Base-by-base conservation (phyloP, 2,113 vertebrate genomes). In the Trichechus manatus region DNA sequence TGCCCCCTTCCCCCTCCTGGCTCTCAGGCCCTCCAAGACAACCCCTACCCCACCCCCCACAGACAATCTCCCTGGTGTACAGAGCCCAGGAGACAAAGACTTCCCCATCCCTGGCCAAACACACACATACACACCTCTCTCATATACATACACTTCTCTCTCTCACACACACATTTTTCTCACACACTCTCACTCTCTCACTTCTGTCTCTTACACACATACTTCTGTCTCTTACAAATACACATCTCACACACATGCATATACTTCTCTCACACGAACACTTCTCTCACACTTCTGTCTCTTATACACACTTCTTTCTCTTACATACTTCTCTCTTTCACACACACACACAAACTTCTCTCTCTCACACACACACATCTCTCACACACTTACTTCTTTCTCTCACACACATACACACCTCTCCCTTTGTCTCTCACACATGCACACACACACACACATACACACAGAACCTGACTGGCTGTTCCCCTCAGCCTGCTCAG, bases 71-170 rank as follows among this genome's bases (percentile, higher is more conserved):
- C 75, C 53, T 50, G 13, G 36, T 42, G 23, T 53, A 42, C 22
- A 42, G 19, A 92, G 53, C 39, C 86, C 81, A 74, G 61, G 72
- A 91, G 70, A 98, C 94, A 97, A 96, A 97, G 83, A 13, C 27
- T 59, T 36, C 80, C 74, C 80, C n/a, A 70, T 31, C 64, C 64
- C 29, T 44, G 61, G 39, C 19, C 56, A 81, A 44, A 64, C 9
- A 70, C 22, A 66, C 68, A 66, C 29, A 59, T 39, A 36, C 59
- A 53, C 29, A 15, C 33, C 53, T 17, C 13, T 23, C 14, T 59
- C 10, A 42, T 39, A 72, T 59, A 83, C 70, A 53, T 29, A 36
- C 33, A 20, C 33, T 29, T 20, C 53, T 53, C 61, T 42, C 56
- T 19, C 44, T 22, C 33, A 44, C 44, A 53, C 23, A 42, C 31